A percentile compares a stretch with the other conserved stretches of the same genome.
phyloP scores from a whole-genome alignment of 2,797 vertebrate species.

The Limosa lapponica region DNA sequence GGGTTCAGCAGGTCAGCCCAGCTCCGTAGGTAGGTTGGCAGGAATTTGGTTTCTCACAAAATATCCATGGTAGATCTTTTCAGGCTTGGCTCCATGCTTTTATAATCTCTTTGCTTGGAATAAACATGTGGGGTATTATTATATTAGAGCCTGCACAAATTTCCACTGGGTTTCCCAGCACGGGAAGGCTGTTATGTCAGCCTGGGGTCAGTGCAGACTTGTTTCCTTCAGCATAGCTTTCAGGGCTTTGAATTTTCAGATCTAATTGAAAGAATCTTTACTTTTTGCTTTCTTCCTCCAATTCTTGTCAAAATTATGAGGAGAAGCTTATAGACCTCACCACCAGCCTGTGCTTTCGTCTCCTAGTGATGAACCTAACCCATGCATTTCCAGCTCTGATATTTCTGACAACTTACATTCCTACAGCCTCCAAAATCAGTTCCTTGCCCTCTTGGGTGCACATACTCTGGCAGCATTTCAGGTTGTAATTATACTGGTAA shows the following conservation, averaged over 20 bases:
- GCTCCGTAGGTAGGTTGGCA: background rate
- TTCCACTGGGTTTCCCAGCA: rapidly evolving
- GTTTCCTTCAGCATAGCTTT: background rate
- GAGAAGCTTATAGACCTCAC: background rate
- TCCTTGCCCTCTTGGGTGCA: background rate
- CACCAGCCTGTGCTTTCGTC: background rate
- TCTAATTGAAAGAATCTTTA: background rate
- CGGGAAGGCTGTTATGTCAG: background rate
- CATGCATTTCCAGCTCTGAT: background rate
- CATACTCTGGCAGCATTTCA: background rate
- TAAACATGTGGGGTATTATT: background rate
- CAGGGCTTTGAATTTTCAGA: background rate
- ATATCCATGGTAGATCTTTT: rapidly evolving
- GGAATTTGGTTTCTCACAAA: background rate
- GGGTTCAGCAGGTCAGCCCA: background rate
- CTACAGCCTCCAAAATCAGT: background rate
- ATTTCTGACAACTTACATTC: background rate
- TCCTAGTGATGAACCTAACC: background rate
- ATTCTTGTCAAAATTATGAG: background rate
- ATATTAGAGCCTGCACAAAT: background rate
- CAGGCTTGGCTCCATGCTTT: background rate
- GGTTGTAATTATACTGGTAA: background rate
- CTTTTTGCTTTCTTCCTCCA: background rate
- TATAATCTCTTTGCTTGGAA: background rate
- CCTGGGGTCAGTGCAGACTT: background rate